Percentiles rank a stretch among this genome's conserved stretches.
Evolutionary conservation across 2,888 invertebrate species (phyloP).

Genomic region (Heliconius erato): DNA sequence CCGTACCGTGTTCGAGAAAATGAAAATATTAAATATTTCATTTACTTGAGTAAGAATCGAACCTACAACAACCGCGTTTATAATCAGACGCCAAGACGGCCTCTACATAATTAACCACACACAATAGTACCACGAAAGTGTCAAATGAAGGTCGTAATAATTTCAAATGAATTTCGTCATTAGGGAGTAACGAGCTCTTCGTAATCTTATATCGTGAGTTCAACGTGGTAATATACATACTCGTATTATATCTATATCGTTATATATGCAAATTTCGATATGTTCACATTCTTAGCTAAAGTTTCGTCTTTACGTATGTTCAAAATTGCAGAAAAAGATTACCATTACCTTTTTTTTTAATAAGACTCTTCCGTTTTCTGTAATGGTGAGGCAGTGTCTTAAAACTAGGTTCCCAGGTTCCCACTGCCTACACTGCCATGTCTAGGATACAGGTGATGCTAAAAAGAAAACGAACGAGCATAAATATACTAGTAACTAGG

Average conservation of each 20-base stretch:
- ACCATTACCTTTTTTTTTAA: too few relatives aligned
- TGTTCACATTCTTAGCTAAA: neutral
- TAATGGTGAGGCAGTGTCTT: neutral
- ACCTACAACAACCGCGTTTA: neutral
- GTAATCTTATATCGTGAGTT: conserved; percentile 19
- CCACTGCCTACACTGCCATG: neutral
- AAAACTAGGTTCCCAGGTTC: neutral
- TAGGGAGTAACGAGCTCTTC: conserved; percentile 15
- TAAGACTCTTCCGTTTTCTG: too few relatives aligned
- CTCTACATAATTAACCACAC: neutral
- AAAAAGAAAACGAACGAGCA: too few relatives aligned
- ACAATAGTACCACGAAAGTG: neutral
- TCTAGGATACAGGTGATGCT: too few relatives aligned
- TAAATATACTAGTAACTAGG: too few relatives aligned
- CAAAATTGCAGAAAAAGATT: too few relatives aligned
- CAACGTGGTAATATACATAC: neutral
- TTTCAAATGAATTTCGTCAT: conserved; percentile 26
- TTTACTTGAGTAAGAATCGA: neutral
- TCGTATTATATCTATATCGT: neutral
- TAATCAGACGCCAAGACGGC: neutral
- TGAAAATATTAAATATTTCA: too few relatives aligned
- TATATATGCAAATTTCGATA: neutral
- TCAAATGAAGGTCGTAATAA: neutral
- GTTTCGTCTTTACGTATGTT: neutral
- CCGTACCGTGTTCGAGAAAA: too few relatives aligned